Conservation (phyloP, 2,113 vertebrate species). For the Nymphicus hollandicus region DNA sequence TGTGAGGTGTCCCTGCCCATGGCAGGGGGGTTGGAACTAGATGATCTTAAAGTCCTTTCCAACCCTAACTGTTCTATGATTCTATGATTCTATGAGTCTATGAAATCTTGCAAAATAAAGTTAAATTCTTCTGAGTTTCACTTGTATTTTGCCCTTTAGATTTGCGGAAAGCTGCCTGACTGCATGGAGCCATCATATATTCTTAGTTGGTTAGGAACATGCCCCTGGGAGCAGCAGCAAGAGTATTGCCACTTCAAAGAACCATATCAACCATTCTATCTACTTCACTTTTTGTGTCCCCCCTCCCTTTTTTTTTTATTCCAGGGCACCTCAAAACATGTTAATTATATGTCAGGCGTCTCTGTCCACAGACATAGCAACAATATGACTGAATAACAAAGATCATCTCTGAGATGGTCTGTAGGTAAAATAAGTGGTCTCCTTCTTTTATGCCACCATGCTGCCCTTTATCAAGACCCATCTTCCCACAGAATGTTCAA, state of each 20-base stretch:
- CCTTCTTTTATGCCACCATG: neutral
- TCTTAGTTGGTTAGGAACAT: neutral
- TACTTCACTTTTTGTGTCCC: too few relatives aligned
- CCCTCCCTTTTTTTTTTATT: too few relatives aligned
- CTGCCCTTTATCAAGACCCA: neutral
- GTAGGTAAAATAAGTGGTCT: neutral
- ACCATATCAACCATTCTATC: accelerated
- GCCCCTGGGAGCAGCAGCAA: neutral
- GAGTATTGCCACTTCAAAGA: neutral
- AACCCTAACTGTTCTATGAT: too few relatives aligned
- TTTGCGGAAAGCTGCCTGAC: neutral
- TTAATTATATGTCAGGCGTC: neutral
- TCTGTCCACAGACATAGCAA: neutral
- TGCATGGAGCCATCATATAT: neutral
- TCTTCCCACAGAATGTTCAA: neutral
- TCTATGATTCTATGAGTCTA: too few relatives aligned
- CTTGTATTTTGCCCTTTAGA: neutral
- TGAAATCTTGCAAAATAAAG: neutral
- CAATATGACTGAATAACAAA: neutral
- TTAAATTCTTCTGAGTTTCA: neutral
- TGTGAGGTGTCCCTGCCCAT: too few relatives aligned
- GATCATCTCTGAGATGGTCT: neutral
- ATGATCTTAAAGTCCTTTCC: too few relatives aligned
- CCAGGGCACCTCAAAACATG: neutral
- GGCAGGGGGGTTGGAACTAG: too few relatives aligned